Base-by-base conservation (phyloP, 1,140 invertebrate species). In the Drosophila melanica region DNA sequence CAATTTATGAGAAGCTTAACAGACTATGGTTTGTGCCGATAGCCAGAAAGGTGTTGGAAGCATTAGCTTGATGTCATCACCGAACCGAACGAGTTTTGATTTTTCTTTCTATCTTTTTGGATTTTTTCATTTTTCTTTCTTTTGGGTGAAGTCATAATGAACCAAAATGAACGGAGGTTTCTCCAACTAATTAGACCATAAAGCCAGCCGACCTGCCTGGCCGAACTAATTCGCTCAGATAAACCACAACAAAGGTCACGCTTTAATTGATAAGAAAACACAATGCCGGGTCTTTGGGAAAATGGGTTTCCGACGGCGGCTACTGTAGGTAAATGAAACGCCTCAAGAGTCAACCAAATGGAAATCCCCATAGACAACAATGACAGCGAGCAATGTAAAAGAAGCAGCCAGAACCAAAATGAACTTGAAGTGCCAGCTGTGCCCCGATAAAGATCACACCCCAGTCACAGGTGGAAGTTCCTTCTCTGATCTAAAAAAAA, bases 251-350 rank as follows among this genome's bases (percentile, higher is more conserved):
- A 87, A 87, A 87, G 82, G 82, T 89, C 82, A 87, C 82, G 84
- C 82, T 87, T 87, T 87, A 89, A 87, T 87, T 87, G 82, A 87
- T 87, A 87, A 87, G 84, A 86, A 86, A 89, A 87, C 75, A 89
- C 74, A 82, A 76, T 64, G 33, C 41, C 50, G 58, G 23, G 33
- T 54, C 55, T 76, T 65, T 74, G 47, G 48, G 63, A 53, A 75
- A 70, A 75, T 75, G 30, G 30, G 57, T 41, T 73, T 67, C 48
- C 53, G n/a, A 53, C 27, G 41, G 39, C 51, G 60, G 72, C 75
- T 78, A 78, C 75, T 62, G 75, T 70, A 53, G 50, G 35, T 30
- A 57, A 71, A 64, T 64, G 60, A 64, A 75, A 75, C 58, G 30
- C 58, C 47, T n/a, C 12, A 35, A 64, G 41, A 75, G 50, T 66